Evolutionary conservation across 2,888 invertebrate genomes (phyloP).

Genomic region (Philaethria dido): DNA sequence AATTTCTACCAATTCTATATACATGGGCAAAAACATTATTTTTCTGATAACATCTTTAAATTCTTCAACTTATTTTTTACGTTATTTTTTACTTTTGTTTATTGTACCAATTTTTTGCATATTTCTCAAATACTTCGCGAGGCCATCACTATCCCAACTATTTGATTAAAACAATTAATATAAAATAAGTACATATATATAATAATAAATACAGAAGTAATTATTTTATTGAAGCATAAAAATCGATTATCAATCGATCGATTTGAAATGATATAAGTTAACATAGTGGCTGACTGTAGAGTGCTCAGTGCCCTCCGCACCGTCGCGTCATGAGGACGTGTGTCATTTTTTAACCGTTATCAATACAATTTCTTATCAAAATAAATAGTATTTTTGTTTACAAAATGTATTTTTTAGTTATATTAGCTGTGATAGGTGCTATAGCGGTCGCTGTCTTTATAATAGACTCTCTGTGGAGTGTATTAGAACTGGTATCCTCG

Average conservation of each 20-base stretch:
- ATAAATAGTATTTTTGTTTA: conserved; percentile 13
- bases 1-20: no score
- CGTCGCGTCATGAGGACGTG: conserved; percentile 51
- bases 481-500: conserved; percentile 83
- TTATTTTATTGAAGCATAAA: not conserved
- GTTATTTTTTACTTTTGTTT: no score
- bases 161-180: no score
- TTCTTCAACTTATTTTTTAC: no score
- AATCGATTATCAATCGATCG: conserved; percentile 1
- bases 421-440: conserved; percentile 79
- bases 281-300: not conserved
- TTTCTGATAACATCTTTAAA: no score
- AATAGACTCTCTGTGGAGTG: conserved; percentile 85
- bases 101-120: no score
- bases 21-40: no score
- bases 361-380: conserved; percentile 29
- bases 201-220: not conserved
- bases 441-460: conserved; percentile 75
- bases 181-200: not conserved
- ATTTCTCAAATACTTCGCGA: no score
- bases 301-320: conserved; percentile 50
- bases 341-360: conserved; percentile 33
- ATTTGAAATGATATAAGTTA: conserved; percentile 2
- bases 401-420: conserved; percentile 26
- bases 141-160: no score